Evolutionary conservation across 2,797 vertebrate species (phyloP).

Genomic region (Staurois parvus): DNA sequence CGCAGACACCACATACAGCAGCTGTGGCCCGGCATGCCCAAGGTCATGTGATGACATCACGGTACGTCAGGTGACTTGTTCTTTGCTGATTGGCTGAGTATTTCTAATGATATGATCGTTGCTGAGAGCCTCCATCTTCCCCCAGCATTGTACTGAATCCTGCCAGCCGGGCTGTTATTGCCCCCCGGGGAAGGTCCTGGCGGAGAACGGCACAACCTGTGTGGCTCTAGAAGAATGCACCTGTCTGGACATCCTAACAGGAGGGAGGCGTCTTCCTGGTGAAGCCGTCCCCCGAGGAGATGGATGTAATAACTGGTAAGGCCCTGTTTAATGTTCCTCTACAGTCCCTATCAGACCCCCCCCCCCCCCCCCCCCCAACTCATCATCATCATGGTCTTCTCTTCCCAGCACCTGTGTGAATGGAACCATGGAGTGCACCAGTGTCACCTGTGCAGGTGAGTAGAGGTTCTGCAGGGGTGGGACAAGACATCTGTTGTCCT

Average conservation of each 20-base stretch:
- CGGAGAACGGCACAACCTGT: slow-evolving; percentile 76
- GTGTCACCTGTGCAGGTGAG: slow-evolving; percentile 80
- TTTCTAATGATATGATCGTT: no score
- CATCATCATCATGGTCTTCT: not conserved
- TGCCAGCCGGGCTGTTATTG: slow-evolving; percentile 92
- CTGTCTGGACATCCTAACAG: slow-evolving; percentile 81
- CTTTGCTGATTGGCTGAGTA: no score
- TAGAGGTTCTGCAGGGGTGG: not conserved
- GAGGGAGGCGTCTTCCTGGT: slow-evolving; percentile 72
- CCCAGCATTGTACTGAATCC: slow-evolving; percentile 82
- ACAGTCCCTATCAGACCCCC: no score
- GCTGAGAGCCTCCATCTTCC: not conserved
- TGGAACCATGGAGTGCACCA: slow-evolving; percentile 81
- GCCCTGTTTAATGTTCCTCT: not conserved
- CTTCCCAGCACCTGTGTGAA: slow-evolving; percentile 80
- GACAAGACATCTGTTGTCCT: not conserved
- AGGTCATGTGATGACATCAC: slow-evolving; percentile 86
- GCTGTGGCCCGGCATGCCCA: slow-evolving; percentile 87
- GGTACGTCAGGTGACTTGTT: slow-evolving; percentile 72
- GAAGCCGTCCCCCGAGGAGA: slow-evolving; percentile 69
- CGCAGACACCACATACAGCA: slow-evolving; percentile 79
- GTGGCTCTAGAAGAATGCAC: slow-evolving; percentile 75
- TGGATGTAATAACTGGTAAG: slow-evolving; percentile 90
- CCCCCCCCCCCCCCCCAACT: not conserved
- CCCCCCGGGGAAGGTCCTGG: slow-evolving; percentile 79